Evolutionary conservation across 2,797 vertebrate species (phyloP), one percentile per base, ranked within the genome.

Genomic region (Thalassophryne amazonica): DNA sequence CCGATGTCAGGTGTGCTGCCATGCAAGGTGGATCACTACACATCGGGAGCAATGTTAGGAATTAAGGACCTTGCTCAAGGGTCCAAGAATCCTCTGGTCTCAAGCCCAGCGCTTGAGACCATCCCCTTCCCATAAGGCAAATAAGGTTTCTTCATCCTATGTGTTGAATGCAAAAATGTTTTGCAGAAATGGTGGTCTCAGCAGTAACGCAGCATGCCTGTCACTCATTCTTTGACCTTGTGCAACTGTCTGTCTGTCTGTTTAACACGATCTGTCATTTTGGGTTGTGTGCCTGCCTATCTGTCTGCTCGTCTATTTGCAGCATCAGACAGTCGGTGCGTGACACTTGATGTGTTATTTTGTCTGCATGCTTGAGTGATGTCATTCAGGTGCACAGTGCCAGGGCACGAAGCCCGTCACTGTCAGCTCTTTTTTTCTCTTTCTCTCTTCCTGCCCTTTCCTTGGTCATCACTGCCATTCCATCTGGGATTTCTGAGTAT

Each of bases 321-420:
- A 83, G 86, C 40, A 43, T 52, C 69, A 75, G 80, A 73, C 78
- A 73, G 78, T 68, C 62, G 60, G 63, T 64, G 29, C 84, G 76
- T 73, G 74, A 81, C 70, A 71, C 68, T 73, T 80, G 78, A 82
- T 60, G 72, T 70, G 77, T 77, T 80, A 77, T 77, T 79, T 67
- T 73, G 72, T 81, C 61, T 48, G 53, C 51, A 45, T 19, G 43
- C 61, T 72, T 51, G 61, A 58, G 59, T 87, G 85, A 83, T 86
- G 76, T 87, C 84, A 89, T 84, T 73, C 57, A 80, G 80, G 76
- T 84, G 73, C 60, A 56, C 63, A 54, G 81, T 87, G 85, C 85
- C 84, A 85, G 53, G 64, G 50, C 74, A 68, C 40, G 71, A 41
- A 71, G 65, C 73, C 72, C 42, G 62, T 76, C 65, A 65, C 37